Percentiles rank a stretch among this genome's conserved stretches.
Conservation (phyloP, 2,797 vertebrate species). For the Thaleichthys pacificus region DNA sequence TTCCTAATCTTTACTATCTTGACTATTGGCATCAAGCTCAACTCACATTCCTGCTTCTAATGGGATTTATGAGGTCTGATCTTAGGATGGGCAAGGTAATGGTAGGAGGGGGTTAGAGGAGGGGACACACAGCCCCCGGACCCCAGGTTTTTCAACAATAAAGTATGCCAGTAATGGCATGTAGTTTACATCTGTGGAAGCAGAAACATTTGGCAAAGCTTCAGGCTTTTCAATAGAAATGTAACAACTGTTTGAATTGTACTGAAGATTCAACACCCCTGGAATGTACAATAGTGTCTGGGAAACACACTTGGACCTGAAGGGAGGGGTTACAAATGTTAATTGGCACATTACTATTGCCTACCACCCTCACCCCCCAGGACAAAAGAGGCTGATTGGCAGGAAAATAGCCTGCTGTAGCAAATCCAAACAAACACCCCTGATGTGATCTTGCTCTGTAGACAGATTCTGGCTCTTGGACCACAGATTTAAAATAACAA, state of each 20-base stretch:
- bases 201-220: neutral
- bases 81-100: constrained; percentile 53
- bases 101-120: constrained; percentile 26
- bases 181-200: too few relatives aligned
- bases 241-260: constrained; percentile 6
- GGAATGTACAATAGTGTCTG: constrained; percentile 23
- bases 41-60: constrained; percentile 64
- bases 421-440: constrained; percentile 20
- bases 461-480: neutral
- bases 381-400: constrained; percentile 6
- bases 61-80: constrained; percentile 61
- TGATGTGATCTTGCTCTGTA: neutral
- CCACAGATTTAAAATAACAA: constrained; percentile 9
- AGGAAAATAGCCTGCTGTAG: constrained; percentile 7
- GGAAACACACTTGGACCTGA: constrained; percentile 2
- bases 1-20: constrained; percentile 30
- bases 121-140: constrained; percentile 2
- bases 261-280: constrained; percentile 1
- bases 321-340: neutral
- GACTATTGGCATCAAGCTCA: constrained; percentile 45
- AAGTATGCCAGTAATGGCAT: neutral
- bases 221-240: neutral
- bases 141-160: neutral
- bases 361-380: constrained; percentile 2
- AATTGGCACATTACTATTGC: constrained; percentile 10